Percentiles rank a stretch among this genome's conserved stretches.
phyloP scores from a whole-genome alignment of 2,113 vertebrate species.

The Campylomormyrus numenius region DNA sequence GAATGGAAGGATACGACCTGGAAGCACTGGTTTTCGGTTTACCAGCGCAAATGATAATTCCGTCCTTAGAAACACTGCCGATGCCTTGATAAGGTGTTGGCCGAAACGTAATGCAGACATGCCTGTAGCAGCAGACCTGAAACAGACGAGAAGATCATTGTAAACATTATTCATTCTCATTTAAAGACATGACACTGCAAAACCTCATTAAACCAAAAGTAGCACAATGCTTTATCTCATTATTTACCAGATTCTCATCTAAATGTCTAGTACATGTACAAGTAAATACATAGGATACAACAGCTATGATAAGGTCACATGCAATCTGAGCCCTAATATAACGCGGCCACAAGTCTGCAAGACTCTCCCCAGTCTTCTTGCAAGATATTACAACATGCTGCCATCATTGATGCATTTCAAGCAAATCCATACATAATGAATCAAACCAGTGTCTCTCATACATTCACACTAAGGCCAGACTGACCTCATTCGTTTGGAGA shows the following conservation, averaged over 20 bases:
- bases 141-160: constrained; percentile 16
- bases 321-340: neutral
- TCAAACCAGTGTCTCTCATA: neutral
- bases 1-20: constrained; percentile 76
- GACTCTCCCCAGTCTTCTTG: neutral
- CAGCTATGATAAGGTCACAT: neutral
- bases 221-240: neutral
- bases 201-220: neutral
- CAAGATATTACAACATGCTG: neutral
- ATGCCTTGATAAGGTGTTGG: constrained; percentile 75
- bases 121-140: constrained; percentile 20
- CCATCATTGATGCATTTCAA: constrained; percentile 2
- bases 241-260: neutral
- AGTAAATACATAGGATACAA: neutral
- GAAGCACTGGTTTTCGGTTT: constrained; percentile 77
- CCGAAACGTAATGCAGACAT: constrained; percentile 74
- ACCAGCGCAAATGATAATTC: constrained; percentile 79
- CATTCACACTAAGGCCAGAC: neutral
- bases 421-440: constrained; percentile 9
- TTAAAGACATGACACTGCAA: neutral
- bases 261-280: neutral
- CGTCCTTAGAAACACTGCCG: constrained; percentile 70
- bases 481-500: neutral
- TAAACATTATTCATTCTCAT: neutral
- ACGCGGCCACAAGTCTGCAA: neutral